These are phyloP conservation scores for Saimiri boliviensis DNA, from an alignment of 2,113 vertebrate species.

Conservation along the genomic window DNA sequence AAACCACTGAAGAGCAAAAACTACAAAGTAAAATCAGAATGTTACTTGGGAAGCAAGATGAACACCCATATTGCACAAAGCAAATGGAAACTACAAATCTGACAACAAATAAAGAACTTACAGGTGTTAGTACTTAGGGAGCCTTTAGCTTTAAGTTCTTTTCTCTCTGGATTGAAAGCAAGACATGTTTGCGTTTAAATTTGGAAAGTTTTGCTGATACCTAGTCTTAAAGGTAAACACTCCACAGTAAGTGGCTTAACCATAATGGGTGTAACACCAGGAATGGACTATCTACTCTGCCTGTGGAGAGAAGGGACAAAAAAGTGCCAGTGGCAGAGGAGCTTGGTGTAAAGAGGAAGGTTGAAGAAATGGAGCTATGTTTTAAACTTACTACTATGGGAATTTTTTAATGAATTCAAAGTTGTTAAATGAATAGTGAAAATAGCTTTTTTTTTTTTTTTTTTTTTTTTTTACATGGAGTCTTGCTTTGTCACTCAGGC, in stretches of 20 bases:
- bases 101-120: slow-evolving; percentile 4
- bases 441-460: no score
- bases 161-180: slow-evolving; percentile 58
- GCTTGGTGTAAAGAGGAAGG: no score
- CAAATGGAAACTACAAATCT: neutral
- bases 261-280: neutral
- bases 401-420: neutral
- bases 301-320: neutral
- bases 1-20: neutral
- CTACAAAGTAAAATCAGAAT: neutral
- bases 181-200: slow-evolving; percentile 56
- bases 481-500: no score
- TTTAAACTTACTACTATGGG: neutral
- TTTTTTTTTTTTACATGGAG: no score
- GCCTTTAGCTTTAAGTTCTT: neutral
- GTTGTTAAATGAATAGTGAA: neutral
- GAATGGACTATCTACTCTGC: neutral
- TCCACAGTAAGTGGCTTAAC: slow-evolving; percentile 36
- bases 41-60: neutral
- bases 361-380: neutral
- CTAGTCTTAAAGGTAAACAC: slow-evolving; percentile 58
- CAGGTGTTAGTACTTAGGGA: slow-evolving; percentile 62
- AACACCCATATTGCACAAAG: neutral
- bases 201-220: slow-evolving; percentile 47
- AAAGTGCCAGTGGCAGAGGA: neutral